phyloP scores from a whole-genome alignment of 2,888 invertebrate species.

The Parnassius apollo region DNA sequence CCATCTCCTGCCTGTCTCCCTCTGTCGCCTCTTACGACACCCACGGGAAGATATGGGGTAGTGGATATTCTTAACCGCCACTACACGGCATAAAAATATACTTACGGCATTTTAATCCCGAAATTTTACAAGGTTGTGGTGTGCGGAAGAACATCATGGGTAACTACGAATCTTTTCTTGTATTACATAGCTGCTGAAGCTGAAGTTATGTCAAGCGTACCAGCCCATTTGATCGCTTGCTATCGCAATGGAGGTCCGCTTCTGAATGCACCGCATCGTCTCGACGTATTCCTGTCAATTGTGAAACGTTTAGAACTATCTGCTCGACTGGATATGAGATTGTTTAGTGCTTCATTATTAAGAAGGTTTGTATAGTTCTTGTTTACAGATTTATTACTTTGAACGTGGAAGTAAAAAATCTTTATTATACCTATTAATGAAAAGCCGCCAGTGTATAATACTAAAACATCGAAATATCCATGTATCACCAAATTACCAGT shows the following conservation, averaged over 20 bases:
- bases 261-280: conserved; percentile 76
- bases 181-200: conserved; percentile 47
- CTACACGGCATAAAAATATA: no score
- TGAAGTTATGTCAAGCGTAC: conserved; percentile 71
- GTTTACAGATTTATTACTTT: background rate
- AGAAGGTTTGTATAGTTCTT: conserved; percentile 68
- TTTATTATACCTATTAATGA: background rate
- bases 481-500: no score
- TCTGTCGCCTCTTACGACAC: no score
- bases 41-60: no score
- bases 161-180: conserved; percentile 12
- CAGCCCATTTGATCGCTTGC: conserved; percentile 80
- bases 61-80: no score
- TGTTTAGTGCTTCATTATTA: conserved; percentile 78
- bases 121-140: no score
- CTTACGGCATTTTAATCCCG: no score
- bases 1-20: no score
- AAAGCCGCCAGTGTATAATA: background rate
- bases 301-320: conserved; percentile 82
- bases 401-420: background rate
- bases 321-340: conserved; percentile 76
- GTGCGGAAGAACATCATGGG: no score
- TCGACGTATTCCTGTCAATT: conserved; percentile 82
- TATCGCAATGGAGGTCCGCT: conserved; percentile 76
- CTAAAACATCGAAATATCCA: background rate